A percentile compares a stretch with the other conserved stretches of the same genome.
These are phyloP conservation scores for Hedya salicella DNA, from an alignment of 2,888 invertebrate genomes.

Conservation along the genomic window DNA sequence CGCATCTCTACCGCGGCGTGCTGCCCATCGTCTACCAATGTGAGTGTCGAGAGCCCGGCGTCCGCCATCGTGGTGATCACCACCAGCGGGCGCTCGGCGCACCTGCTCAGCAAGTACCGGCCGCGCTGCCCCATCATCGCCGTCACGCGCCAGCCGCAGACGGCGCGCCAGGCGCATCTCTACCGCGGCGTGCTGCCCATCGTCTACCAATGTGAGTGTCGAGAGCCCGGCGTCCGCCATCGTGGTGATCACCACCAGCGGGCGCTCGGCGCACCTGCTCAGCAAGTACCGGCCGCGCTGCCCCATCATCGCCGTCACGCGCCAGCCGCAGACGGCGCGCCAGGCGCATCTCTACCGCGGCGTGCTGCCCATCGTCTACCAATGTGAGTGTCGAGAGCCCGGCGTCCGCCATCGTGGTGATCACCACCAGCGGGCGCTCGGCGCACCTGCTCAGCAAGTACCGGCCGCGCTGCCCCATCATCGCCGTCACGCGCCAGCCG, in stretches of 20 bases:
- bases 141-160: slow-evolving; percentile 90
- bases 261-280: too few species aligned
- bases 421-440: too few species aligned
- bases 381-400: slow-evolving; percentile 60
- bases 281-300: slow-evolving; percentile 94
- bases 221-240: too few species aligned
- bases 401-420: too few species aligned
- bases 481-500: slow-evolving; percentile 91
- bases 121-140: slow-evolving; percentile 95
- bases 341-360: slow-evolving; percentile 94
- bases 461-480: slow-evolving; percentile 93
- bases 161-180: slow-evolving; percentile 93
- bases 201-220: background rate
- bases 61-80: too few species aligned
- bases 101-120: too few species aligned
- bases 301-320: slow-evolving; percentile 93
- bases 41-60: slow-evolving; percentile 65
- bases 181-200: slow-evolving; percentile 94
- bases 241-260: too few species aligned
- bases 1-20: slow-evolving; percentile 93
- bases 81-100: too few species aligned
- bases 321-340: slow-evolving; percentile 90
- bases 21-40: slow-evolving; percentile 85
- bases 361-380: slow-evolving; percentile 88
- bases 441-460: too few species aligned